These are phyloP conservation scores for Henricia sp. DNA, from an alignment of 53 echinoderm and acorn worm species.

Conservation along the genomic window DNA sequence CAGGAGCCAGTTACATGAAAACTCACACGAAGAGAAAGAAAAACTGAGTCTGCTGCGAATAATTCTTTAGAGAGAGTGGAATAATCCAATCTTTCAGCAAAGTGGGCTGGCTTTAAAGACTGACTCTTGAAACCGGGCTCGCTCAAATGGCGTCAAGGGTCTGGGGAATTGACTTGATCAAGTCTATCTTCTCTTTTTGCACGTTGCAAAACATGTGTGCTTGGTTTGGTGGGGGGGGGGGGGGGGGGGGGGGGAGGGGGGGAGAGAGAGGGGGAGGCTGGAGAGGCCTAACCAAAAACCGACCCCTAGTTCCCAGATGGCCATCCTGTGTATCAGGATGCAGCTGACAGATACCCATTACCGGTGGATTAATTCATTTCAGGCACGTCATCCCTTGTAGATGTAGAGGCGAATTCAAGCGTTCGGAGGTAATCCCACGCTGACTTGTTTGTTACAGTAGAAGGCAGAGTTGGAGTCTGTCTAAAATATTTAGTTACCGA, in stretches of 20 bases:
- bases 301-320: not conserved
- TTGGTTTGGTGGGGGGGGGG: not conserved
- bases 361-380: conserved; percentile 52
- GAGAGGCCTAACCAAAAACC: not conserved
- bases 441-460: not conserved
- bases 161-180: not conserved
- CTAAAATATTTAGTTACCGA: too few relatives aligned
- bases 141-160: not conserved
- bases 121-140: not conserved
- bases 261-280: not conserved
- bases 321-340: conserved; percentile 35
- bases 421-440: not conserved
- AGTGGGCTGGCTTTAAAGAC: not conserved
- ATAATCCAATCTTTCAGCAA: conserved; percentile 13
- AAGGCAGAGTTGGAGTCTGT: too few relatives aligned
- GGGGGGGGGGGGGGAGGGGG: not conserved
- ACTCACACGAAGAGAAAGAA: too few relatives aligned
- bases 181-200: not conserved
- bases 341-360: conserved; percentile 45
- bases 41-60: too few relatives aligned
- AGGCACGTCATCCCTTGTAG: not conserved
- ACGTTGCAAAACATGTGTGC: not conserved
- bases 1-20: too few relatives aligned
- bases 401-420: not conserved
- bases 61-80: too few relatives aligned